Base-by-base conservation (phyloP, 2,888 invertebrate species). In the Plagodis pulveraria region DNA sequence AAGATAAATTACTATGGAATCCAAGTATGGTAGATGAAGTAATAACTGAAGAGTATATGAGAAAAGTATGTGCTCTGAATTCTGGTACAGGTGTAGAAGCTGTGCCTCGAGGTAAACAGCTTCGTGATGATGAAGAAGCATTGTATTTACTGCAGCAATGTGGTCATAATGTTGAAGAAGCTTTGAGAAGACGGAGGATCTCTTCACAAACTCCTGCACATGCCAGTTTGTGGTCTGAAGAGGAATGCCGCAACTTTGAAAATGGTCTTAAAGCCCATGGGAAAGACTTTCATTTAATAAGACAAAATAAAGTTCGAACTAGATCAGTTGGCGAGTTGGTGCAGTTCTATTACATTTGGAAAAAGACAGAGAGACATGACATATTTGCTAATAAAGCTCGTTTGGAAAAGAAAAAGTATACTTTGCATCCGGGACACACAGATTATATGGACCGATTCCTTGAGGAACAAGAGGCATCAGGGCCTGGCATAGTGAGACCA, bases 311-410 rank as follows among this genome's bases (percentile, higher is more conserved):
- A 94, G 98, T 99, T 48, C 94, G 97, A 73, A 98, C 99, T 58
- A 94, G 99, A 71, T 97, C 98, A 7, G 98, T 99, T 45, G 98
- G 99, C 38, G 99, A 99, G 87, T 93, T 99, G 63, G 98, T 99
- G 10, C 98, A 99, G 82, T 99, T 99, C 91, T 97, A 97, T 86
- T 97, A 97, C 76, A 94, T 99, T 56, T 99, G 99, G 99, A 99
- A 99, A 89, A 99, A 99, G 89, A 99, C 99, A 34, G 99, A 99
- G 80, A 94, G 99, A 12, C 98, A 99, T 86, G 99, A 99, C 88
- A 96, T 96, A 74, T 96, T 96, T 82, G 98, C 98, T 0, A 97
- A 97, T 81, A 97, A 97, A 86, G 96, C 96, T 8, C 94, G 98
- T 50, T 86, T 98, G 70, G 98, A 98, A 79, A 98, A 98, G 91